These are phyloP conservation scores for Talpa occidentalis DNA, from an alignment of 2,113 vertebrate species.

Conservation along the genomic window DNA sequence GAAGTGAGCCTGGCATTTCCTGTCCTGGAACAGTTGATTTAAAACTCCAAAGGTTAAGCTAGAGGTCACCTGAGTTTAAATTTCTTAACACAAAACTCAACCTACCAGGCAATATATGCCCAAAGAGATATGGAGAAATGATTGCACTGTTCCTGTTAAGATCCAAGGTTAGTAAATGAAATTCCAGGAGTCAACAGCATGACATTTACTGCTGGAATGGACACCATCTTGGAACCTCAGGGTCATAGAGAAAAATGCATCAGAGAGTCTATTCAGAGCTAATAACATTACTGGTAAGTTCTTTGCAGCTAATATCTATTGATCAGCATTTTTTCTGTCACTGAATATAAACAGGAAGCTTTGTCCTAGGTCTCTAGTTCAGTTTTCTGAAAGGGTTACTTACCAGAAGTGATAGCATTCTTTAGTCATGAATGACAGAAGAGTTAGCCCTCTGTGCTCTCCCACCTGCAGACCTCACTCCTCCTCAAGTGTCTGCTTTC, in stretches of 20 bases:
- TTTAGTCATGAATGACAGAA: not conserved
- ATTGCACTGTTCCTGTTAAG: not conserved
- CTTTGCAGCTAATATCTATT: not conserved
- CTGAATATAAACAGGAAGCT: not conserved
- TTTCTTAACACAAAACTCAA: constrained; percentile 47
- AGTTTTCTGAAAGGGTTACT: constrained; percentile 3
- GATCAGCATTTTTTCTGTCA: not conserved
- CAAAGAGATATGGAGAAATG: not conserved
- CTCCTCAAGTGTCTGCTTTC: not conserved
- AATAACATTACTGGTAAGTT: not conserved
- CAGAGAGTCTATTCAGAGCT: not conserved
- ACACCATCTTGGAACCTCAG: not conserved
- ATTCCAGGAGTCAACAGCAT: not conserved
- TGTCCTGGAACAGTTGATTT: not conserved
- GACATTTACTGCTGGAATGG: not conserved
- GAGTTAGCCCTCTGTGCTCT: not conserved
- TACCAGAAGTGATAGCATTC: not conserved
- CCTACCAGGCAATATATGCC: not conserved
- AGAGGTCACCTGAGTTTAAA: constrained; percentile 49
- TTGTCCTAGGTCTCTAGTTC: not conserved
- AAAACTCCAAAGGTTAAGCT: constrained; percentile 32
- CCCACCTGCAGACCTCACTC: not conserved
- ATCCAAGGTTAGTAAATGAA: not conserved
- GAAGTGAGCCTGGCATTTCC: constrained; percentile 55
- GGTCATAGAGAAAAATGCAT: not conserved